Evolutionary conservation across 2,888 invertebrate species (phyloP).

Genomic region (Synanthedon vespiformis): DNA sequence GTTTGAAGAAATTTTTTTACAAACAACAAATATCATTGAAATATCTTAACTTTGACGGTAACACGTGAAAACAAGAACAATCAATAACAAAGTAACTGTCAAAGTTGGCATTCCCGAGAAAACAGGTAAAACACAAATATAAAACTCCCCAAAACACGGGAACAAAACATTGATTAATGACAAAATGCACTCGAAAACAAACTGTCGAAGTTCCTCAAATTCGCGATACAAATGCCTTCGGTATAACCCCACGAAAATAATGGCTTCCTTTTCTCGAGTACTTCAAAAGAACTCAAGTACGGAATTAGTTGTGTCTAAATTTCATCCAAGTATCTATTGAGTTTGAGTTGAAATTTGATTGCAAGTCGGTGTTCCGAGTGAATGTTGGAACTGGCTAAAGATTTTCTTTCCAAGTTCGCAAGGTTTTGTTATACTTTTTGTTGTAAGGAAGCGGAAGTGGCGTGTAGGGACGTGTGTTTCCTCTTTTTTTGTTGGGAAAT

Average conservation of each 20-base stretch:
- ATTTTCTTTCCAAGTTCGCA: constrained; percentile 34
- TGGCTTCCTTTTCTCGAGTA: constrained; percentile 54
- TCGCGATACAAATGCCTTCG: constrained; percentile 64
- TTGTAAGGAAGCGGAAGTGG: constrained; percentile 55
- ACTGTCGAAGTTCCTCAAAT: constrained; percentile 71
- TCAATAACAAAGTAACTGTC: constrained; percentile 63
- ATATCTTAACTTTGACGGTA: background rate
- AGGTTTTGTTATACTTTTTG: constrained; percentile 59
- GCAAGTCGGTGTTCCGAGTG: constrained; percentile 22
- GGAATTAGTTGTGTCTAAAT: background rate
- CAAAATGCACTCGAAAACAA: constrained; percentile 69
- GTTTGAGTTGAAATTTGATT: constrained; percentile 13
- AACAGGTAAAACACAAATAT: constrained; percentile 62
- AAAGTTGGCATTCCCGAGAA: constrained; percentile 39
- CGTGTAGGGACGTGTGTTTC: constrained; percentile 62
- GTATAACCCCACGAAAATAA: constrained; percentile 66
- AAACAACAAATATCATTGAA: background rate
- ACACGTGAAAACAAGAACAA: constrained; percentile 28
- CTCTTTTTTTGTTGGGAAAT: constrained; percentile 66
- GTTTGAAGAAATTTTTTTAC: background rate
- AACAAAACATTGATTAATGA: constrained; percentile 70
- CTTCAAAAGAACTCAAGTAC: constrained; percentile 2
- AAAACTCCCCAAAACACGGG: constrained; percentile 35
- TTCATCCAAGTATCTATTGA: constrained; percentile 5
- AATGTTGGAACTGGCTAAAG: constrained; percentile 35